Evolutionary conservation across 2,888 invertebrate genomes (phyloP), one percentile per base, ranked within the genome.

Genomic region (Caenorhabditis sp.): DNA sequence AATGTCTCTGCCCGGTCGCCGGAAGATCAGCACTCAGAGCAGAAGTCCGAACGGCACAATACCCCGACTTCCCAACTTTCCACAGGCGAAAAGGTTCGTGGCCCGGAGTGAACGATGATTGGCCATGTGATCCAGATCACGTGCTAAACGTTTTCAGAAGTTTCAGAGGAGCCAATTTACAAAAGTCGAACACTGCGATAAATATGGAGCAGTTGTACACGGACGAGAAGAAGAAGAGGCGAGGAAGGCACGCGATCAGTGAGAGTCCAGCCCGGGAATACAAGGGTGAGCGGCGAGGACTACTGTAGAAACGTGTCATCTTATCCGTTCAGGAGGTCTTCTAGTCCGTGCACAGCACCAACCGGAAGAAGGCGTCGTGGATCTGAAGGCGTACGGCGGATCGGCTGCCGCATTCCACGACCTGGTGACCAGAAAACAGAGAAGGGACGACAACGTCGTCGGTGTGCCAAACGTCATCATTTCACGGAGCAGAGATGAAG

Each of bases 1-100:
- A 13, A 86, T 87, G 81, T 87, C 86, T 7, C 81, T 87, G 27
- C 86, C 87, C 0, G 87, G 87, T 6, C 55, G 79, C 17, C 61
- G 84, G 32, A 83, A 83, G 62, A 80, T 83, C 45, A 81, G 80
- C 30, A 63, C 78, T 2, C 58, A 63, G 30, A 77, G 71, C 37
- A 9, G 83, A 56, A 84, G 84, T 74, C 83, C 84, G 0, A 84
- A 82, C 66, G 83, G 83, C 30, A 84, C 83, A 5, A 66, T 83
- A 58, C 46, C 74, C 6, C 30, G 79, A n/a, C 20, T 56, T 9
- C 66, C 72, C 15, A 71, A 74, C 4, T 81, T 66, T 30, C 72
- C 79, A 6, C 43, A 43, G 5, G 35, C 59, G 5, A 83, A 77
- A 58, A 71, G 73, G 81, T 82, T 32, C 15, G 24, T 15, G 37